A percentile compares a stretch with the other conserved stretches of the same genome.
Evolutionary conservation across 2,888 invertebrate genomes (phyloP).

Genomic region (Amphipyra berbera): DNA sequence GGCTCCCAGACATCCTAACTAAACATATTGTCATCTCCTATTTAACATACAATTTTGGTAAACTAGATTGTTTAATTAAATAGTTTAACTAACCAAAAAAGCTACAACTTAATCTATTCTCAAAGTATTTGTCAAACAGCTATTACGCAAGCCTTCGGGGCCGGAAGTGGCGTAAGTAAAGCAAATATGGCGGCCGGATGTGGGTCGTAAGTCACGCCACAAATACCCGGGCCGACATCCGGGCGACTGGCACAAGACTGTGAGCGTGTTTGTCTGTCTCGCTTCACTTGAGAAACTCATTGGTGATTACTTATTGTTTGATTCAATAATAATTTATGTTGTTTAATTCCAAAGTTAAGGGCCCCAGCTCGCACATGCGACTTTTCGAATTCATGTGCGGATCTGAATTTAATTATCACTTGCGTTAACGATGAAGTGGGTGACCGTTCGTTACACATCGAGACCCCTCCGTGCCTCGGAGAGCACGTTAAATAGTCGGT

Average conservation of each 20-base stretch:
- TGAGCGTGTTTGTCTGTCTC: conserved; percentile 54
- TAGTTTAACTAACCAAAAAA: conserved; percentile 9
- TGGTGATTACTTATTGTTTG: conserved; percentile 39
- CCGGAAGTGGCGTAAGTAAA: conserved; percentile 78
- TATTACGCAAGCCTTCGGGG: conserved; percentile 60
- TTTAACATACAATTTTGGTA: too few species aligned
- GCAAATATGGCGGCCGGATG: conserved; percentile 87
- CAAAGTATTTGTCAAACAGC: conserved; percentile 64
- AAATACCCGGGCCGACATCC: conserved; percentile 78
- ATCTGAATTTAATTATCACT: too few species aligned
- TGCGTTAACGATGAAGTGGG: too few species aligned
- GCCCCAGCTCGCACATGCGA: too few species aligned
- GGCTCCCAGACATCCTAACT: too few species aligned
- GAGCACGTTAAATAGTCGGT: too few species aligned
- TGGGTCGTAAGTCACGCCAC: conserved; percentile 87
- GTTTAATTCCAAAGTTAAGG: too few species aligned
- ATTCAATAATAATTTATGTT: conserved; percentile 27
- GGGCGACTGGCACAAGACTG: conserved; percentile 69
- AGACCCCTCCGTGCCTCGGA: too few species aligned
- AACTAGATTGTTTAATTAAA: neutral
- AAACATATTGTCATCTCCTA: too few species aligned
- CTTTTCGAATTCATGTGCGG: too few species aligned
- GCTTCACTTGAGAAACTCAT: conserved; percentile 31
- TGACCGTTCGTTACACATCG: too few species aligned
- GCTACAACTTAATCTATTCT: conserved; percentile 36